Evolutionary conservation across 1,140 invertebrate species (phyloP), one percentile per base, ranked within the genome.

Genomic region (Apocrypta bakeri): DNA sequence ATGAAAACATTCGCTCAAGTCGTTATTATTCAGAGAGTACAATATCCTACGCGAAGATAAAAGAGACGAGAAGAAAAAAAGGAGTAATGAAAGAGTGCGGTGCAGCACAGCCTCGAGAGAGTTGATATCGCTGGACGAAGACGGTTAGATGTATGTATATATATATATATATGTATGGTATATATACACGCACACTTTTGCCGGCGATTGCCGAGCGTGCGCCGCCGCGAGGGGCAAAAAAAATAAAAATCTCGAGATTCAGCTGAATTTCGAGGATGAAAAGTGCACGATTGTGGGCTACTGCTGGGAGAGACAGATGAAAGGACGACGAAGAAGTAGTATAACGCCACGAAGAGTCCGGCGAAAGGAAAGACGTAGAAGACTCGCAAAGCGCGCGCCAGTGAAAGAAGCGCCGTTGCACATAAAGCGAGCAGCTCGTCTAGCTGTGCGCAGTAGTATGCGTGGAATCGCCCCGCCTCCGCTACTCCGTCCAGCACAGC

Each of bases 391-490:
- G 81, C 76, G 85, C 77, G 84, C 81, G 84, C 69, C 83, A 85
- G 84, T 89, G 85, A 88, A 89, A 89, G 87, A 86, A 84, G 66
- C 27, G 74, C 61, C 14, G 82, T 84, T n/a, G 85, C 85, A 85
- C 88, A 88, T 87, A 88, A 89, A 90, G 85, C 88, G 88, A 88
- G 86, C 88, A 89, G 80, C 86, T 76, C 88, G 73, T 76, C 79
- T 82, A 85, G 83, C 66, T 27, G n/a, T n/a, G 61, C 71, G 68
- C 27, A 37, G 33, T 37, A 37, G 33, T 37, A 37, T 37, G 31
- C 17, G 33, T 81, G 82, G 85, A 88, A 89, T 89, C 88, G 87
- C 85, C 83, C 82, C 81, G 85, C 86, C 83, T 74, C 48, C 31
- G 12, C 48, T 61, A 14, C 12, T 27, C 4, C 73, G 42, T 33